phyloP scores from a whole-genome alignment of 1,140 invertebrate species.

The Belonocnema kinseyi region DNA sequence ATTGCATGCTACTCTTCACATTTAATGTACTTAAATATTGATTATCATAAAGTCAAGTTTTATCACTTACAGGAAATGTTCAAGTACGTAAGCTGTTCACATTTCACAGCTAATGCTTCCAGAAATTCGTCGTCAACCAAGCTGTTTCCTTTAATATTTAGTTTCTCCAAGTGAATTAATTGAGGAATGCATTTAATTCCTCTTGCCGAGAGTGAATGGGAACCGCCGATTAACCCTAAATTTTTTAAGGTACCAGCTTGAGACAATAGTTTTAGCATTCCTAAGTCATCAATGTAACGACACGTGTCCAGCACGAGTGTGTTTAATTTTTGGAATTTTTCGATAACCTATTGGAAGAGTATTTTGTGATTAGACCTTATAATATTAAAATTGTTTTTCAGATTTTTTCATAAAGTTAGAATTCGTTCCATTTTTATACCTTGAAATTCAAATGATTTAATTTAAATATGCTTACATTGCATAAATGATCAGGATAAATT shows the following conservation, averaged over 20 bases:
- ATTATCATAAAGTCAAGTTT: background rate
- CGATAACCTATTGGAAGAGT: background rate
- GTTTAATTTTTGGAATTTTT: background rate
- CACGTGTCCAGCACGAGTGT: constrained; percentile 2
- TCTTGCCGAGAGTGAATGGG: background rate
- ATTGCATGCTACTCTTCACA: no score
- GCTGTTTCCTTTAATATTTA: background rate
- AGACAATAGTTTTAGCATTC: background rate
- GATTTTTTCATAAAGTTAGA: no score
- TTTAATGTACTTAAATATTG: no score
- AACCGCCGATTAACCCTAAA: constrained; percentile 2
- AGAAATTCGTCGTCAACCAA: constrained; percentile 12
- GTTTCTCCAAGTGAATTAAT: background rate
- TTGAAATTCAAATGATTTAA: background rate
- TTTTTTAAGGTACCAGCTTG: constrained; percentile 1
- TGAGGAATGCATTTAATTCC: background rate
- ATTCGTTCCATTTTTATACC: background rate
- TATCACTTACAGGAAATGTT: constrained; percentile 9
- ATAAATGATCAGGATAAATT: background rate
- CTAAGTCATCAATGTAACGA: background rate
- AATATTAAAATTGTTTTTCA: background rate
- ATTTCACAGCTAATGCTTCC: background rate
- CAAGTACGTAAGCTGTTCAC: constrained; percentile 1
- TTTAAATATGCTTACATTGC: background rate
- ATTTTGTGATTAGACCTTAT: background rate